A percentile compares a stretch with the other conserved stretches of the same genome.
Conservation (phyloP, 2,113 vertebrate species). For the Suncus etruscus region DNA sequence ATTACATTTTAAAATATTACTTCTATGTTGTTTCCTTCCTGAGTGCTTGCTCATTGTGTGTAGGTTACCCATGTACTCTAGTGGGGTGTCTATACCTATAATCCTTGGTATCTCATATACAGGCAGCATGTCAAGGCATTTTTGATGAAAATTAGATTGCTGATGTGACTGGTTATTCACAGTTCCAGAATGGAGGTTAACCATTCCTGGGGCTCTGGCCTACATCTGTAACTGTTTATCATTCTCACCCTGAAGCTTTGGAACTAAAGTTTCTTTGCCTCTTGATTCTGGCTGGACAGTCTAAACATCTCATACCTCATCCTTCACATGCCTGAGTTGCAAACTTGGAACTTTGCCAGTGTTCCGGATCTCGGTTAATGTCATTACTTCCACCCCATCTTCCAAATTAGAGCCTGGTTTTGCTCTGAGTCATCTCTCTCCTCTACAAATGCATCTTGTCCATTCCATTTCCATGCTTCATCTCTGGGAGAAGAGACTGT, state of each 20-base stretch:
- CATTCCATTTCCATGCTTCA: neutral
- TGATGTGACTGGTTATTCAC: too few relatives aligned
- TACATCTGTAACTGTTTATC: neutral
- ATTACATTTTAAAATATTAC: constrained; percentile 22
- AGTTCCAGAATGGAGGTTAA: neutral
- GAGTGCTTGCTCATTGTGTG: neutral
- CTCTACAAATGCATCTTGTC: neutral
- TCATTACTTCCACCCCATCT: neutral
- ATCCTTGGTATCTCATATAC: neutral
- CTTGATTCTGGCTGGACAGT: neutral
- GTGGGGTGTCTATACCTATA: neutral
- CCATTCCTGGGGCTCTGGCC: neutral
- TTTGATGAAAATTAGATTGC: neutral
- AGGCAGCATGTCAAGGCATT: neutral
- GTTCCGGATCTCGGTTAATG: neutral
- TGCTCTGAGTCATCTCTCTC: neutral
- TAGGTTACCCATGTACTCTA: neutral
- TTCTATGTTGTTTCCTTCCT: neutral
- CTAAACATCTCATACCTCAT: neutral
- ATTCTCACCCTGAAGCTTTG: neutral
- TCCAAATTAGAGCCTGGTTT: constrained; percentile 10
- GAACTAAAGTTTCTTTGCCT: neutral
- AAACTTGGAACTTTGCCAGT: neutral
- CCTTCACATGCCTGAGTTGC: neutral
- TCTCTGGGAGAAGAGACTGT: neutral